Base-by-base conservation (phyloP, 2,888 invertebrate genomes). In the Drosophila austrosaltans region DNA sequence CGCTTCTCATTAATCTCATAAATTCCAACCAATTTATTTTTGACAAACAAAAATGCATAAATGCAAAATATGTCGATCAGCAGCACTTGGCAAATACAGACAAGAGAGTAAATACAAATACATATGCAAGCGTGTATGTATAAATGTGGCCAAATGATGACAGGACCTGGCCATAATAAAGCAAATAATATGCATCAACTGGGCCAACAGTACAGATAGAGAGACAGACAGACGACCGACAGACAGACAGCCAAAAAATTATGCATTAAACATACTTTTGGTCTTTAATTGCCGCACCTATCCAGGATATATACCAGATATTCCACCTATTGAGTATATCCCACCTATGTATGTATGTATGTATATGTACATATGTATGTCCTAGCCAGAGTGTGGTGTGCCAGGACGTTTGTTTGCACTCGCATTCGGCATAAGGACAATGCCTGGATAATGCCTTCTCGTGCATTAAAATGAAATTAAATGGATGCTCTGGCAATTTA, bases 391-490 rank as follows among this genome's bases (percentile, higher is more conserved):
- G 20, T 48, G 48, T 12, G 48, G 48, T 48, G 7, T 25, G 48
- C 48, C 48, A 48, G 48, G 25, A 22, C 48, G 75, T 78, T 82
- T 80, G 82, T 82, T 85, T 85, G 75, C 75, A 61, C 75, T 63
- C 68, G 54, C 2, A 36, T 10, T 48, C 22, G 48, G 67, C 65
- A 70, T 66, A 75, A 76, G 76, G 79, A 77, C 74, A 73, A 60
- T 59, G 60, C 44, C 60, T 44, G 65, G 70, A 64, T 75, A 74
- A 48, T 48, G 25, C 79, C 82, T 85, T 72, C 68, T 69, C 77
- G 65, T 82, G 78, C 87, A 84, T 84, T 84, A 85, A 84, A 87
- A 87, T 80, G 76, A 84, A 85, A 84, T 84, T 84, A 84, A 84
- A 85, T 87, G 87, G 76, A 84, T 87, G 78, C 76, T 63, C 64